These are phyloP conservation scores for Caiman crocodilus DNA, from an alignment of 2,797 vertebrate genomes.

Conservation along the genomic window DNA sequence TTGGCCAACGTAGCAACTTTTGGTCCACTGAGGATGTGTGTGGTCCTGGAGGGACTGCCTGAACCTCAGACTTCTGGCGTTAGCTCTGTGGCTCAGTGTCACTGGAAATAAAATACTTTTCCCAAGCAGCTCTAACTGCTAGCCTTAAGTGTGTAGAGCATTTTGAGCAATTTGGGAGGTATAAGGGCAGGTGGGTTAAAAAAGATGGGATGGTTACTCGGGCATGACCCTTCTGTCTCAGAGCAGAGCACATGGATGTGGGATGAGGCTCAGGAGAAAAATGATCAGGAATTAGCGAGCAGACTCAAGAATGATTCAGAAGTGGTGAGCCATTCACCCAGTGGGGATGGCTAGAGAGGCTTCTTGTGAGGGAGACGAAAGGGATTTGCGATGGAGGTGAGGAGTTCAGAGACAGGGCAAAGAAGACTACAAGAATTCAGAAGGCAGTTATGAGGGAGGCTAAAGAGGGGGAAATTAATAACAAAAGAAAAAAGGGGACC, in stretches of 20 bases:
- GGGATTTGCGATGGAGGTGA: background rate
- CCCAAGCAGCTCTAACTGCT: background rate
- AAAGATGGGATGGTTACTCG: background rate
- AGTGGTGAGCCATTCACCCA: background rate
- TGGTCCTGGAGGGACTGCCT: background rate
- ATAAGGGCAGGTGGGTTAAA: background rate
- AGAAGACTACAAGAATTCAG: background rate
- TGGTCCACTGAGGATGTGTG: rapidly evolving
- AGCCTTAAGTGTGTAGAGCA: background rate
- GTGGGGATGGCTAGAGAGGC: background rate
- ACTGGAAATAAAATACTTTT: background rate
- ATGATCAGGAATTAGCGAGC: background rate
- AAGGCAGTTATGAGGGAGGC: background rate
- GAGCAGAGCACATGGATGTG: background rate
- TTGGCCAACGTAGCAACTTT: background rate
- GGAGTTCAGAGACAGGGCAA: background rate
- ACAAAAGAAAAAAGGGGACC: background rate
- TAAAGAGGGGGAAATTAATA: background rate
- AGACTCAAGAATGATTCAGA: background rate
- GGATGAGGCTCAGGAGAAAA: background rate
- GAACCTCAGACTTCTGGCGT: background rate
- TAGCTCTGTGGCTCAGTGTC: background rate
- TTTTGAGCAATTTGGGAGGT: background rate
- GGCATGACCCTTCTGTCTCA: background rate
- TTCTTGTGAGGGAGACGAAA: background rate